Evolutionary conservation across 2,888 invertebrate species (phyloP), one percentile per base, ranked within the genome.

Genomic region (Stenotaenia linearis): DNA sequence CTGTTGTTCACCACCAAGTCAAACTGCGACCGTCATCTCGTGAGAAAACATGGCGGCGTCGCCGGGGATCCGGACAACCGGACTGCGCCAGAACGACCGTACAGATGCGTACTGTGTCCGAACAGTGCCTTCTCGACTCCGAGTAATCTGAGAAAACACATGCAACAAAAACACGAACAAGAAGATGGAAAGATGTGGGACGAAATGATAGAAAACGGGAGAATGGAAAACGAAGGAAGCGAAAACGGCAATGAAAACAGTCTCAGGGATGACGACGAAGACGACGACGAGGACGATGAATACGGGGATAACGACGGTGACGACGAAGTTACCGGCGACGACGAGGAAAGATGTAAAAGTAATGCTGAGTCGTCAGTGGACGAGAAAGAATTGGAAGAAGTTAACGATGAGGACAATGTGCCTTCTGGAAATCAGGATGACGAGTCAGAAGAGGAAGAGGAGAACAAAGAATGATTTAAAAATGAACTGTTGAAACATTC

Each of bases 1-100:
- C 89, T 97, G 9, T 91, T 96, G 0, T 98, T 98, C 86, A 98
- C 97, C 40, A 98, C 97, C 0, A 98, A 98, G 86, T 97, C 97
- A 9, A 98, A 98, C 87, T 95, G 98, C 86, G 98, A 98, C 85
- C 93, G 98, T 12, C 98, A 98, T 86, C 88, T 98, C 80, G 87
- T 95, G 78, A 89, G 97, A 45, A 97, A 97, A 84, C 97, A 97
- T 85, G 92, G 92, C 12, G 85, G 85, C 18, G 85, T 82, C 23
- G 40, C 1, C 82, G 80, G 78, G 18, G 81, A 81, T 30, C 77
- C 78, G 15, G 76, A 80, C 30, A 77, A 69, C 86, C 88, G 92
- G 82, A 90, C 91, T 82, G 92, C 92, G 0, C 92, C 93, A 0
- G 93, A 93, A 83, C 88, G 91, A 82, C 94, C 91, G 0, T 94